These are phyloP conservation scores for Halocynthia aurantium DNA, from an alignment of 23 tunicate genomes.

Conservation along the genomic window DNA sequence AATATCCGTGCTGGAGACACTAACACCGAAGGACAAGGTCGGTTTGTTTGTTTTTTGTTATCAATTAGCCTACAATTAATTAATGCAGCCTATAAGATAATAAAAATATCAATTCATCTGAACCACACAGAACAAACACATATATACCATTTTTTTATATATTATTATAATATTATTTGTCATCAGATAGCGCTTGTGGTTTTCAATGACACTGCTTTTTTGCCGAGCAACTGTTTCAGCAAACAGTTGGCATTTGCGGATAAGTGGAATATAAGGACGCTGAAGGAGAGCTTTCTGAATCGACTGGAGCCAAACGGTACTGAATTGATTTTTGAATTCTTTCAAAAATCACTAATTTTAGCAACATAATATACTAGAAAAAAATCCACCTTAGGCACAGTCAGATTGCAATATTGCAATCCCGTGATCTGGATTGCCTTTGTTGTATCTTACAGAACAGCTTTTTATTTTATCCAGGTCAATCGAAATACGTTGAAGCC, in stretches of 20 bases:
- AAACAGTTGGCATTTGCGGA: slow-evolving; percentile 18
- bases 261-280: slow-evolving; percentile 1
- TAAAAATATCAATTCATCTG: no score
- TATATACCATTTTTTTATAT: background rate
- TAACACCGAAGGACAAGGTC: slow-evolving; percentile 29
- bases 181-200: slow-evolving; percentile 23
- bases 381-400: no score
- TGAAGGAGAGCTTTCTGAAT: slow-evolving; percentile 20
- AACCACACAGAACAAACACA: no score
- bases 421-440: background rate
- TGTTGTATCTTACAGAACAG: background rate
- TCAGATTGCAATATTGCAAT: background rate
- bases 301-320: slow-evolving; percentile 21
- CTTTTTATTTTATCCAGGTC: slow-evolving; percentile 14
- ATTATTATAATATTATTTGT: background rate
- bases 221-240: slow-evolving; percentile 15
- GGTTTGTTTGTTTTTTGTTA: background rate
- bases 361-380: no score
- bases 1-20: slow-evolving; percentile 8
- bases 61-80: background rate
- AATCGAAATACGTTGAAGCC: slow-evolving; percentile 15
- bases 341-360: no score
- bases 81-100: no score
- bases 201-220: slow-evolving; percentile 14
- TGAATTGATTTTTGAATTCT: no score